Percentiles rank a stretch among this genome's conserved stretches.
These are phyloP conservation scores for Albula glossodonta DNA, from an alignment of 2,113 vertebrate genomes.

Conservation along the genomic window DNA sequence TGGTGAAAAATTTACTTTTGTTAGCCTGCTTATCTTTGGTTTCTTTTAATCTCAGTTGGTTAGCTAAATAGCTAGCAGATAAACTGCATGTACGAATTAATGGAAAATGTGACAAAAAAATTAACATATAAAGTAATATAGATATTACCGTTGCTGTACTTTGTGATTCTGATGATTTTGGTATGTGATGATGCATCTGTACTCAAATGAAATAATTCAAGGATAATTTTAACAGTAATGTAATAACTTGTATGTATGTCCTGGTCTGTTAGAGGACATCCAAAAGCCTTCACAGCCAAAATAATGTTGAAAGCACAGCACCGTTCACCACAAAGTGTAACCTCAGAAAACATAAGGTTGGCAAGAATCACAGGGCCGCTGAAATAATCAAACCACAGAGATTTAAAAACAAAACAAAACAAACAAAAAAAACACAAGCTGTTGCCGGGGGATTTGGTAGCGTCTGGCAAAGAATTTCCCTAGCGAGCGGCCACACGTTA, in stretches of 20 bases:
- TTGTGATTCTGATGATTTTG: too few relatives aligned
- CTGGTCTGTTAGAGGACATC: neutral
- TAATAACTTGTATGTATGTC: neutral
- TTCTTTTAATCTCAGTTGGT: too few relatives aligned
- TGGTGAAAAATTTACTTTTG: too few relatives aligned
- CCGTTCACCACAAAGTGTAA: neutral
- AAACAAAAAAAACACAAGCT: neutral
- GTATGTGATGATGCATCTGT: too few relatives aligned
- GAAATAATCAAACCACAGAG: neutral
- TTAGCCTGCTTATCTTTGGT: too few relatives aligned
- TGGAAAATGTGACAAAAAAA: too few relatives aligned
- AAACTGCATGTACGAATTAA: too few relatives aligned
- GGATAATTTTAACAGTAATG: too few relatives aligned
- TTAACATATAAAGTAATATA: too few relatives aligned
- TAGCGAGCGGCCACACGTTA: neutral
- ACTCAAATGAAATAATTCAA: too few relatives aligned
- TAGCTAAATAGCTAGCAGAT: too few relatives aligned
- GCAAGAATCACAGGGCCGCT: neutral
- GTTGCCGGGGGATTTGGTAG: neutral
- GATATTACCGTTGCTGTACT: too few relatives aligned
- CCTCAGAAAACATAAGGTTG: neutral
- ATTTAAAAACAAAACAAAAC: neutral
- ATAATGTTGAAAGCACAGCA: neutral
- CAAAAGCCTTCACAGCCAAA: neutral
- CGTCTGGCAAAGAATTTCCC: slow-evolving; percentile 11